phyloP scores from a whole-genome alignment of 2,888 invertebrate genomes.

The Neelides folsomi region DNA sequence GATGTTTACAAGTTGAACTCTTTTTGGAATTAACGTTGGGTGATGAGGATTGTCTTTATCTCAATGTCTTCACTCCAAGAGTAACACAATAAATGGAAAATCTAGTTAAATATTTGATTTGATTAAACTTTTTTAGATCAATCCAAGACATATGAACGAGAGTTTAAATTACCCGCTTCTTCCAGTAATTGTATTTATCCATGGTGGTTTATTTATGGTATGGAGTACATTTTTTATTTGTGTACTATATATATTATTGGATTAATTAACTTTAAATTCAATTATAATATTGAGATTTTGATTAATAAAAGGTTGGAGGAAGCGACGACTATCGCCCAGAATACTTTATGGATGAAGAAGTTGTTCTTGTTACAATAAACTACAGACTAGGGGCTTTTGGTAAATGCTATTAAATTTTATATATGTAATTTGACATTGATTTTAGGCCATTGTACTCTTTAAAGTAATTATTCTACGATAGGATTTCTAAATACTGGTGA shows the following conservation, averaged over 20 bases:
- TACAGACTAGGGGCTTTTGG: constrained; percentile 6
- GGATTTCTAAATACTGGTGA: constrained; percentile 29
- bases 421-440: not conserved
- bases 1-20: constrained; percentile 5
- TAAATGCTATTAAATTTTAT: not conserved
- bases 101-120: not conserved
- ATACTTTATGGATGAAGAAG: constrained; percentile 8
- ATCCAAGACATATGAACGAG: too few species aligned
- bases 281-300: too few species aligned
- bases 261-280: too few species aligned
- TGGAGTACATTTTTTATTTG: too few species aligned
- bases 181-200: constrained; percentile 8
- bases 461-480: not conserved
- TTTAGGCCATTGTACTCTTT: not conserved
- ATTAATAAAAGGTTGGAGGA: constrained; percentile 1
- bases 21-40: constrained; percentile 1
- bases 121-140: not conserved
- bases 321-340: constrained; percentile 7
- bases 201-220: constrained; percentile 2
- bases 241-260: too few species aligned
- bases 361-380: constrained; percentile 7
- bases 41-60: constrained; percentile 5
- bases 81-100: not conserved
- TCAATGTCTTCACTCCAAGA: constrained; percentile 6
- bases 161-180: not conserved